A percentile compares a stretch with the other conserved stretches of the same genome.
Evolutionary conservation across 2,888 invertebrate species (phyloP).

Genomic region (Phengaris arion): DNA sequence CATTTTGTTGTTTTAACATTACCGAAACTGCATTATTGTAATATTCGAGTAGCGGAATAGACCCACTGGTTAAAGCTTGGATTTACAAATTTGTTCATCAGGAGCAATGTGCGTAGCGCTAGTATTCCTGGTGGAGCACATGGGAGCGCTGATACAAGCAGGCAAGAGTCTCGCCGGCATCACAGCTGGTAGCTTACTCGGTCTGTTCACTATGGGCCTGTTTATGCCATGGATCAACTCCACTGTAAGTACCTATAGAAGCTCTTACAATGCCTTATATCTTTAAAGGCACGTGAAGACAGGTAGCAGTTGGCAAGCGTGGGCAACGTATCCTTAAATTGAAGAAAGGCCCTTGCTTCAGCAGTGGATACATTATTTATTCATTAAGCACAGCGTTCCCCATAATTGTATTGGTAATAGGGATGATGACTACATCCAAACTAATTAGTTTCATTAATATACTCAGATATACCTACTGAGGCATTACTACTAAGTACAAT

Average conservation of each 20-base stretch:
- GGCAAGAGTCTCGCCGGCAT: slow-evolving; percentile 85
- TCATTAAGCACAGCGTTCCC: too few species aligned
- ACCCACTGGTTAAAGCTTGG: too few species aligned
- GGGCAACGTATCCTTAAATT: neutral
- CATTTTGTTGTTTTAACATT: too few species aligned
- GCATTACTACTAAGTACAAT: too few species aligned
- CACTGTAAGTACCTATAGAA: slow-evolving; percentile 64
- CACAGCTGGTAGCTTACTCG: slow-evolving; percentile 85
- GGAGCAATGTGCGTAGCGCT: slow-evolving; percentile 82
- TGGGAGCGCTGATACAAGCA: slow-evolving; percentile 85
- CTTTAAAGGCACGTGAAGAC: too few species aligned
- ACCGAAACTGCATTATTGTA: too few species aligned
- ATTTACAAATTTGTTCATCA: slow-evolving; percentile 38
- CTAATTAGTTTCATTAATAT: too few species aligned
- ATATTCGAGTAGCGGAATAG: too few species aligned
- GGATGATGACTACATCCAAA: too few species aligned
- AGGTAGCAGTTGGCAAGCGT: neutral
- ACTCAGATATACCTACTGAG: too few species aligned
- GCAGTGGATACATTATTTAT: too few species aligned
- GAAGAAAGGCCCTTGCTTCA: neutral
- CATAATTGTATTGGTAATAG: too few species aligned
- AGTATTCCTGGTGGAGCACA: slow-evolving; percentile 85
- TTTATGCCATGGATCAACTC: slow-evolving; percentile 85
- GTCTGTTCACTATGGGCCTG: slow-evolving; percentile 85
- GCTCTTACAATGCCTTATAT: neutral